phyloP scores from a whole-genome alignment of 2,888 invertebrate species.

The Drosophila phalerata region DNA sequence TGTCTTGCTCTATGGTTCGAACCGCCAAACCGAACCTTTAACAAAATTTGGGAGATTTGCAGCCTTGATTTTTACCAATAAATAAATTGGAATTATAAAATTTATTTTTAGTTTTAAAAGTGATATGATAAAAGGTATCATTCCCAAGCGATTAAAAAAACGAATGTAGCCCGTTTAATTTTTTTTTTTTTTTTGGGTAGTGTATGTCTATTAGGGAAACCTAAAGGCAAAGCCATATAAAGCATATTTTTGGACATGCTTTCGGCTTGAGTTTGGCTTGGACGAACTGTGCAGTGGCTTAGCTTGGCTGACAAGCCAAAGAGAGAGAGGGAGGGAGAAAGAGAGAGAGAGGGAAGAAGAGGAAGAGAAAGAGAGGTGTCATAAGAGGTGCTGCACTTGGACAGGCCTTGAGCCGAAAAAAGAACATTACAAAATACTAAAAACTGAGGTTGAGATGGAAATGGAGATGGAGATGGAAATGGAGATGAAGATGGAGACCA shows the following conservation, averaged over 20 bases:
- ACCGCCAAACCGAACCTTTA: no score
- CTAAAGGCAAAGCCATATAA: conserved; percentile 62
- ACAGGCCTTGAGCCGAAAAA: conserved; percentile 8
- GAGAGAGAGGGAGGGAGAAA: background rate
- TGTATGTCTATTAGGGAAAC: conserved; percentile 12
- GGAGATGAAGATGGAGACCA: background rate
- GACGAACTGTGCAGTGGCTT: conserved; percentile 30
- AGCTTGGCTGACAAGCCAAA: conserved; percentile 25
- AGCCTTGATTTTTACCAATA: no score
- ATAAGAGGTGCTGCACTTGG: conserved; percentile 7
- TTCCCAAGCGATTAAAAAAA: background rate
- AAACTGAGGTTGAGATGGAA: conserved; percentile 3
- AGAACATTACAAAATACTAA: conserved; percentile 5
- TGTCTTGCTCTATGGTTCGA: no score
- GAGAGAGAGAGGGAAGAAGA: background rate
- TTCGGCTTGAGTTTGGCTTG: conserved; percentile 65
- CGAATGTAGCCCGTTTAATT: background rate
- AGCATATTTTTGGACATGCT: conserved; percentile 74
- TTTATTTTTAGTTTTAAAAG: no score
- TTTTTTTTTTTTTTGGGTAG: no score
- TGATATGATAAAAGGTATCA: no score
- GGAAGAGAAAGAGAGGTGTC: background rate
- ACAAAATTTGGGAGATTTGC: no score
- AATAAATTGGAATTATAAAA: no score
- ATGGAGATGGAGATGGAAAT: background rate